Conservation (phyloP, 2,888 invertebrate species). For the Invenusta paracnida region DNA sequence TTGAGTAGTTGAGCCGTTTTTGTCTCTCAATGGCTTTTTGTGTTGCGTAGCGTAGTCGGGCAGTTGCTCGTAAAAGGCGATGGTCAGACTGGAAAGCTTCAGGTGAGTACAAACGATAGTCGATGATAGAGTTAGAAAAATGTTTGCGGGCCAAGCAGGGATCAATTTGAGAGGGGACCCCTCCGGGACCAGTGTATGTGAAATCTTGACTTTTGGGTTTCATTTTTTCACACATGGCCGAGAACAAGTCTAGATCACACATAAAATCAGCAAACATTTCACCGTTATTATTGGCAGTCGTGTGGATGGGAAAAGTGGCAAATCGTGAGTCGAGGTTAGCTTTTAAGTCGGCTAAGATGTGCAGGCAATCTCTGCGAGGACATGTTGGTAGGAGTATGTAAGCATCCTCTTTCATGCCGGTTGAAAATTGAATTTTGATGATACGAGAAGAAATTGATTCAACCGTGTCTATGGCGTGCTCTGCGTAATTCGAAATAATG, state of each 20-base stretch:
- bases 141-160: background rate
- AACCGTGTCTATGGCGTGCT: background rate
- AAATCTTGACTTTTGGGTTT: constrained; percentile 18
- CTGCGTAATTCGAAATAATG: constrained; percentile 18
- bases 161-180: background rate
- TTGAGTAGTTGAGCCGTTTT: background rate
- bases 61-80: background rate
- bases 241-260: constrained; percentile 22
- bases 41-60: constrained; percentile 7
- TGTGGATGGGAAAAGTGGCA: constrained; percentile 9
- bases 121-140: constrained; percentile 16
- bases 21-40: background rate
- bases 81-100: background rate
- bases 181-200: constrained; percentile 7
- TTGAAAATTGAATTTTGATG: constrained; percentile 4
- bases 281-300: background rate
- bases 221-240: constrained; percentile 6
- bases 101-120: constrained; percentile 14
- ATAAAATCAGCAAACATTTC: constrained; percentile 23
- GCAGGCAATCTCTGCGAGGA: constrained; percentile 14
- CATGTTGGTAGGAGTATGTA: constrained; percentile 10
- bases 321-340: background rate
- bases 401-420: constrained; percentile 10
- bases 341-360: constrained; percentile 7
- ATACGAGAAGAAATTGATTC: constrained; percentile 7